Evolutionary conservation across 2,888 invertebrate genomes (phyloP).

Genomic region (Apodemia duryi): DNA sequence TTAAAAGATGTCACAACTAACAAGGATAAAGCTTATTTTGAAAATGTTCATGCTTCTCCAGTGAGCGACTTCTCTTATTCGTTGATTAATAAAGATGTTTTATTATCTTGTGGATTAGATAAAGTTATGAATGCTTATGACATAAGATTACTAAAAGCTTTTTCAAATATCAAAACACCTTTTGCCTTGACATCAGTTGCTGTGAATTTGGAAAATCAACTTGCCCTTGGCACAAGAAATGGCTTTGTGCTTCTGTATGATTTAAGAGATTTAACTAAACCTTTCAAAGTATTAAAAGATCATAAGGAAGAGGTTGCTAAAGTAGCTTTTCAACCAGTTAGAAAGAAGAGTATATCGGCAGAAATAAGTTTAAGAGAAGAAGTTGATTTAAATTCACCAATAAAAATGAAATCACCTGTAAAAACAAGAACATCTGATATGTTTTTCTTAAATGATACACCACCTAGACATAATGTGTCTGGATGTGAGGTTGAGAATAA

Average conservation of each 20-base stretch:
- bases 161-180: constrained; percentile 61
- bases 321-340: constrained; percentile 66
- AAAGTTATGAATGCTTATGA: constrained; percentile 79
- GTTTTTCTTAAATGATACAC: constrained; percentile 61
- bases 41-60: constrained; percentile 76
- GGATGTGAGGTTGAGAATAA: constrained; percentile 45
- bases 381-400: constrained; percentile 44
- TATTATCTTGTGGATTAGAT: constrained; percentile 78
- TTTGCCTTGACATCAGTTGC: constrained; percentile 61
- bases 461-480: constrained; percentile 47
- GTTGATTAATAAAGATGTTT: constrained; percentile 73
- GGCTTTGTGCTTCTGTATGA: constrained; percentile 78
- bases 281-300: constrained; percentile 65
- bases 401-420: constrained; percentile 46
- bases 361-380: constrained; percentile 69
- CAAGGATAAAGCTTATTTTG: constrained; percentile 67
- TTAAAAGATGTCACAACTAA: constrained; percentile 65
- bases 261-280: constrained; percentile 69
- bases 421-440: constrained; percentile 56
- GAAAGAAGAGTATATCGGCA: constrained; percentile 49
- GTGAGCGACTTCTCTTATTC: constrained; percentile 79
- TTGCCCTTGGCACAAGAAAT: constrained; percentile 77
- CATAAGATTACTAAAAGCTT: constrained; percentile 64
- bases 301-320: constrained; percentile 71
- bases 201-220: constrained; percentile 64